Base-by-base conservation (phyloP, 2,888 invertebrate genomes). In the Nephrotoma guestfalica region DNA sequence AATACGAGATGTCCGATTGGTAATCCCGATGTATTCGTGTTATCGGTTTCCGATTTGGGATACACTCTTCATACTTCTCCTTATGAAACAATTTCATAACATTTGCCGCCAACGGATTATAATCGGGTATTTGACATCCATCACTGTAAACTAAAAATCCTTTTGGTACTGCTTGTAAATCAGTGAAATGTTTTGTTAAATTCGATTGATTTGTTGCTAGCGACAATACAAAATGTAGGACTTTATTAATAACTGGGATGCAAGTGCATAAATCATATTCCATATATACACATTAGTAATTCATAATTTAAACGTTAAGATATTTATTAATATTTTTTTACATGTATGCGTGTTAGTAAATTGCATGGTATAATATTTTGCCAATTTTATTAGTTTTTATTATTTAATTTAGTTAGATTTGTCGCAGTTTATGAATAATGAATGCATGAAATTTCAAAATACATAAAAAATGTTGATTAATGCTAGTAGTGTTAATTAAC, bases 81-180 rank as follows among this genome's bases (percentile, higher is more conserved):
- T 92, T 92, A 83, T 92, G 92, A 87, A 93, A 93, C 88, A 93
- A 93, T 87, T 91, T 90, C 90, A 92, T 92, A 13, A 93, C 92
- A 87, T 93, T 93, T 6, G 89, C 88, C 87, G 94, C 93, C 88
- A 94, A 93, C 5, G 94, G 93, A 89, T 94, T 93, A 87, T 94
- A 88, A 87, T 94, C 93, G 15, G 93, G 92, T 89, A 95, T 95
- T 89, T 93, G 93, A 89, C 95, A 95, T 89, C 92, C 93, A 57
- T 93, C 91, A 89, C 93, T 94, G 92, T 93, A 92, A 9, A 92
- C 92, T 51, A 92, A 89, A 88, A 90, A 92, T 87, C 91, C 91
- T 91, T 89, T 86, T 85, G 90, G 89, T 86, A 86, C 86, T 86
- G 86, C 45, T 71, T 71, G 71, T 18, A 71, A 71, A 71, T 71